phyloP scores from a whole-genome alignment of 2,888 invertebrate species.

The Melanchra persicariae region DNA sequence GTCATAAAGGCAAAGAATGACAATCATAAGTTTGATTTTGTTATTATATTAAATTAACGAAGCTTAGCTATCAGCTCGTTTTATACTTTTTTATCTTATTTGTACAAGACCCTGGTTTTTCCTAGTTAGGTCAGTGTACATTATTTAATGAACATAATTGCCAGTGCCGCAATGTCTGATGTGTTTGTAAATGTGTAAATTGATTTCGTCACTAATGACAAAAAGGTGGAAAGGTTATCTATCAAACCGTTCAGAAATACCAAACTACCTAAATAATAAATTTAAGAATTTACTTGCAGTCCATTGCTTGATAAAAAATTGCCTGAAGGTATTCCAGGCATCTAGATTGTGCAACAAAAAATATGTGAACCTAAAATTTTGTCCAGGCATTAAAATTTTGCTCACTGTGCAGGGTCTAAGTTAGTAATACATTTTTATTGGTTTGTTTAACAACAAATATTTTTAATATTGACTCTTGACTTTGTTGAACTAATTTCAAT shows the following conservation, averaged over 20 bases:
- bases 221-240: conserved; percentile 29
- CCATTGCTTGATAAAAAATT: neutral
- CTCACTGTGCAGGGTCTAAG: conserved; percentile 39
- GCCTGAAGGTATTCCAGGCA: neutral
- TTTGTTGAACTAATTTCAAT: conserved; percentile 44
- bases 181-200: conserved; percentile 26
- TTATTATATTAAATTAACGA: conserved; percentile 33
- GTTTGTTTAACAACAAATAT: conserved; percentile 37
- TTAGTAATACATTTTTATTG: conserved; percentile 28
- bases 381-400: neutral
- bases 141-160: neutral
- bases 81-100: neutral
- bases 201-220: neutral
- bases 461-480: conserved; percentile 16
- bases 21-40: conserved; percentile 31
- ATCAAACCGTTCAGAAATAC: neutral
- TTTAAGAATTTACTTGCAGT: conserved; percentile 7
- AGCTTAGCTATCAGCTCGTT: conserved; percentile 9
- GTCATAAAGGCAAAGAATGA: conserved; percentile 40
- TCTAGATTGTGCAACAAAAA: neutral
- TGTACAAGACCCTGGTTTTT: neutral
- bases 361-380: neutral
- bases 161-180: conserved; percentile 29
- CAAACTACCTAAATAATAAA: conserved; percentile 4
- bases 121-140: neutral